Conservation (phyloP, 2,113 vertebrate genomes). For the Candoia aspera region DNA sequence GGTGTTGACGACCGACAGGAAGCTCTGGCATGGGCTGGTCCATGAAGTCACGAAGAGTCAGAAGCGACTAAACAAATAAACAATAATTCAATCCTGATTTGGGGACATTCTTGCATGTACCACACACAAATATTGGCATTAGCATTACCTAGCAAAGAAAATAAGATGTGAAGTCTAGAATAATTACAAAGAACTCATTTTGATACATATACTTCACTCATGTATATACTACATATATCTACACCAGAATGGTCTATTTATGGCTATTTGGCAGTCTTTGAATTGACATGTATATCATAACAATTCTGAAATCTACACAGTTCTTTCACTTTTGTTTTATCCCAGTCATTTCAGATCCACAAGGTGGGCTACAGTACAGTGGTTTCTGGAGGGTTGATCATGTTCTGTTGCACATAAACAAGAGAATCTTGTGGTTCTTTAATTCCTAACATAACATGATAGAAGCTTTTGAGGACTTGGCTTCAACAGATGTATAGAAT, state of each 20-base stretch:
- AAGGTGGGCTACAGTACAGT: not conserved
- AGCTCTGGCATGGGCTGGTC: too few relatives aligned
- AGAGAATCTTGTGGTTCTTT: not conserved
- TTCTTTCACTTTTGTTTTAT: not conserved
- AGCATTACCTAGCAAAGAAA: not conserved
- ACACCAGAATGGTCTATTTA: not conserved
- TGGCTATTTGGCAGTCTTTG: not conserved
- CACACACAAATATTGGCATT: too few relatives aligned
- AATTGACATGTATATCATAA: not conserved
- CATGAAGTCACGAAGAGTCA: too few relatives aligned
- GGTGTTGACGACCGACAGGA: too few relatives aligned
- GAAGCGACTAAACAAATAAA: too few relatives aligned
- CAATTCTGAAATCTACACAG: not conserved
- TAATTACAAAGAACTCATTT: not conserved
- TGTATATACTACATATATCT: not conserved
- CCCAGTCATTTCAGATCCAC: not conserved
- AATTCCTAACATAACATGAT: not conserved
- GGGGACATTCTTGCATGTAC: not conserved
- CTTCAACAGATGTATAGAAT: not conserved
- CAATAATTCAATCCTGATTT: too few relatives aligned
- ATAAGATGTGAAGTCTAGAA: not conserved
- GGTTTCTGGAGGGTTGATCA: not conserved
- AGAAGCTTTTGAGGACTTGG: not conserved
- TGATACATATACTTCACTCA: not conserved
- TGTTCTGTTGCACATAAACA: not conserved